Base-by-base conservation (phyloP, 1,140 invertebrate species). In the Sinella curviseta region DNA sequence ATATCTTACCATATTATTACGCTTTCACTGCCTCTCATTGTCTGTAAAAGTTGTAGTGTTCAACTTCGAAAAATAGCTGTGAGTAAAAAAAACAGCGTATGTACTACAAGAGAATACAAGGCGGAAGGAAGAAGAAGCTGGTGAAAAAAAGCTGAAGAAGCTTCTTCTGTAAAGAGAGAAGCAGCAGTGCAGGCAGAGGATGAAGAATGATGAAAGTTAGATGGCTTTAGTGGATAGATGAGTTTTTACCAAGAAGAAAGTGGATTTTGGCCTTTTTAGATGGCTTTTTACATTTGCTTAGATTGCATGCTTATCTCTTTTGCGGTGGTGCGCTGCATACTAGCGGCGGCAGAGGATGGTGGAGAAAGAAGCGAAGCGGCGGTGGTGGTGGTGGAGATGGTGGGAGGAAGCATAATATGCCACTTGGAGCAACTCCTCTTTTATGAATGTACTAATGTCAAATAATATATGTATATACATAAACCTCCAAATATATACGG, bases 161-260 rank as follows among this genome's bases (percentile, higher is more conserved):
- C 39, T 12, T 48, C 20, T 12, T 48, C 20, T 48, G 8, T 48
- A 12, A 8, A 12, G 39, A 48, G 20, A 8, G 20, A 48, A 48
- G 39, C 39, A 48, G n/a, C n/a, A n/a, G n/a, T 48, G 39, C 20
- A 48, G n/a, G n/a, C n/a, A 48, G 20, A 48, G 39, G 39, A 48
- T 48, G 39, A 70, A 33, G 65, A 70, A 70, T 70, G 65, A 70
- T 70, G 28, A 70, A 70, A 70, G 65, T 31, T 30, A 70, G 65
- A 70, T 70, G 65, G 65, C 65, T 70, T 70, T 70, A n/a, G 28
- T 14, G 65, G 65, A 70, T 70, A 70, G 26, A 31, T 33, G 65
- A 33, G 30, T 31, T 30, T 70, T 33, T 33, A 30, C 3, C 2
- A 48, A 48, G 20, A 65, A 65, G 31, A 70, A 70, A 60, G 55